Evolutionary conservation across 2,888 invertebrate genomes (phyloP).

Genomic region (Anarsia innoxiella): DNA sequence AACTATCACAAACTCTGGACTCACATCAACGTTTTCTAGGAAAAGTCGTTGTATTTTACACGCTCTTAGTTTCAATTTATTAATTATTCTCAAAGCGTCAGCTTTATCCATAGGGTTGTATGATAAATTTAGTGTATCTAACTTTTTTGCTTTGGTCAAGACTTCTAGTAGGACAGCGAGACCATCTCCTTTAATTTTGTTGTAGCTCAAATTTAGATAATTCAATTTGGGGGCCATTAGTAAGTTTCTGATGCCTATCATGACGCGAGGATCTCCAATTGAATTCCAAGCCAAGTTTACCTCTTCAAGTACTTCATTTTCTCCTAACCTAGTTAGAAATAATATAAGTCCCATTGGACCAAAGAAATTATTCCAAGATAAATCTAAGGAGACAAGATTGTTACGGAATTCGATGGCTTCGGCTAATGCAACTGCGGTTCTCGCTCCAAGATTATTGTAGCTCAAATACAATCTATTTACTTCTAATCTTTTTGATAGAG

Average conservation of each 20-base stretch:
- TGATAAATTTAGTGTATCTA: slow-evolving; percentile 26
- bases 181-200: slow-evolving; percentile 21
- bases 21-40: slow-evolving; percentile 27
- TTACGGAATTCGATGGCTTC: slow-evolving; percentile 28
- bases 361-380: slow-evolving; percentile 32
- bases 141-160: slow-evolving; percentile 18
- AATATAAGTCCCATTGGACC: slow-evolving; percentile 22
- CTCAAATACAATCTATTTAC: slow-evolving; percentile 25
- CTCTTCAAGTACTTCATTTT: slow-evolving; percentile 21
- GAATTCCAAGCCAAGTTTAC: slow-evolving; percentile 30
- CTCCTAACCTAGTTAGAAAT: slow-evolving; percentile 22
- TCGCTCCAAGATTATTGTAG: slow-evolving; percentile 22
- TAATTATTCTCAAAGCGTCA: slow-evolving; percentile 25
- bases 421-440: slow-evolving; percentile 19
- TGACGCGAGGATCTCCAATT: slow-evolving; percentile 22
- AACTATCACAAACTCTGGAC: slow-evolving; percentile 18
- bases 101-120: slow-evolving; percentile 24
- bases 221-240: slow-evolving; percentile 18
- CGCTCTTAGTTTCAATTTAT: slow-evolving; percentile 15
- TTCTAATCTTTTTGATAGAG: slow-evolving; percentile 20
- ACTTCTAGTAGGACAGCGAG: slow-evolving; percentile 17
- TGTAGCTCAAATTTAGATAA: slow-evolving; percentile 25
- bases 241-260: slow-evolving; percentile 18
- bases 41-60: slow-evolving; percentile 26
- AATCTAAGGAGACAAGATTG: slow-evolving; percentile 26